Evolutionary conservation across 1,140 invertebrate species (phyloP).

Genomic region (Venustaconcha ellipsiformis): DNA sequence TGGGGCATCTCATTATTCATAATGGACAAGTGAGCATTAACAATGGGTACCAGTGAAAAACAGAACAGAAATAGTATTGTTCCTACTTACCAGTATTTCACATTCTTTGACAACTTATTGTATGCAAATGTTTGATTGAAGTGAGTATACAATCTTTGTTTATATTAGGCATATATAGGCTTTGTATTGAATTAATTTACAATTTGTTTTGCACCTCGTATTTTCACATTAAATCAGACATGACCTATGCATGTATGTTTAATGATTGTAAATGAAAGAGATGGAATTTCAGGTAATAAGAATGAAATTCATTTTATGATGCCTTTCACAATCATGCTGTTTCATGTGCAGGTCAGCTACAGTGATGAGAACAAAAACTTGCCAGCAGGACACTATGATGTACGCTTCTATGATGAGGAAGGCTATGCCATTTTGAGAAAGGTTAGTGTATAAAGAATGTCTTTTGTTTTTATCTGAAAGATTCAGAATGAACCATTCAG

Average conservation of each 20-base stretch:
- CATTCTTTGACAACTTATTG: too few species aligned
- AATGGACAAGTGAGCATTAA: too few species aligned
- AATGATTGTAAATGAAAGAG: neutral
- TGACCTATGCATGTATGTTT: neutral
- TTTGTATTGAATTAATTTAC: neutral
- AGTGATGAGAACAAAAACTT: slow-evolving; percentile 87
- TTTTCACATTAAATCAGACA: neutral
- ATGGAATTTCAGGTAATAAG: neutral
- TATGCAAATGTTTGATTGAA: too few species aligned
- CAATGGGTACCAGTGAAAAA: too few species aligned
- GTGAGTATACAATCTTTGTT: neutral
- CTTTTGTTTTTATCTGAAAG: too few species aligned
- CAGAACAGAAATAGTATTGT: too few species aligned
- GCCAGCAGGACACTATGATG: slow-evolving; percentile 80
- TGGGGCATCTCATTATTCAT: too few species aligned
- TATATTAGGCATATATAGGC: neutral
- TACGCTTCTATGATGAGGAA: slow-evolving; percentile 92
- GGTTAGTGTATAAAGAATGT: slow-evolving; percentile 39
- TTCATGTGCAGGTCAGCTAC: slow-evolving; percentile 84
- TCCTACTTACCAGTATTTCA: too few species aligned
- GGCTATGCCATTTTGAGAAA: slow-evolving; percentile 82
- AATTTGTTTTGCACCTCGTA: too few species aligned
- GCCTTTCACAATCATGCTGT: slow-evolving; percentile 6
- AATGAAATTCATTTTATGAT: slow-evolving; percentile 79
- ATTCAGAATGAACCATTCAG: too few species aligned